Evolutionary conservation across 2,113 vertebrate genomes (phyloP), one percentile per base, ranked within the genome.

Genomic region (Butastur rufipennis): DNA sequence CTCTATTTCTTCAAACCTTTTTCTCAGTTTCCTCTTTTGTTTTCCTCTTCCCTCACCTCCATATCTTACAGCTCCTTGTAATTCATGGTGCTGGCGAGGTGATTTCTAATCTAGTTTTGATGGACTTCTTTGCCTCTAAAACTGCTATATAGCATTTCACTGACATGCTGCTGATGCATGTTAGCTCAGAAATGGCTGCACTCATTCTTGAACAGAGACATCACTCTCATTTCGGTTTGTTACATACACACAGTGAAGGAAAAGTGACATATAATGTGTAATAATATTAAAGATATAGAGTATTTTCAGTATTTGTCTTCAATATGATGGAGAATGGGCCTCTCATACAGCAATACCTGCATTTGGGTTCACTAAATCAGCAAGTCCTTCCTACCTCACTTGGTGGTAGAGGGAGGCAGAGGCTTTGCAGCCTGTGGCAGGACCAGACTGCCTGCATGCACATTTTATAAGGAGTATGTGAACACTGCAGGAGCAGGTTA

Each of bases 71-170:
- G 73, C 13, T 56, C 34, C 47, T 56, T 83, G 31, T 80, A 88
- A 95, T 93, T 58, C 62, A 72, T 70, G 62, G 66, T 42, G 31
- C 70, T 85, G 62, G 61, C 7, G 18, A 86, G 48, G 84, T 73
- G 70, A 93, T 90, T 96, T 93, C 84, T 94, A 86, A 91, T 79
- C 73, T 63, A 74, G 47, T 52, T 74, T 47, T 85, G 84, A 93
- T 81, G 58, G 87, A 85, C 79, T 72, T 55, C 78, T 91, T 55
- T 89, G 73, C 61, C 58, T 80, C 66, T 72, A 70, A 80, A 83
- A 59, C 53, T 56, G 81, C 70, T 80, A 19, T 48, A 71, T 43
- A 90, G 67, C 81, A 82, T 75, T 85, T 80, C 66, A 61, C 34
- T 82, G 95, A 75, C 74, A 93, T 27, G 12, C 43, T 67, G 84